Evolutionary conservation across 2,797 vertebrate genomes (phyloP).

Genomic region (Sarcophilus harrisii): DNA sequence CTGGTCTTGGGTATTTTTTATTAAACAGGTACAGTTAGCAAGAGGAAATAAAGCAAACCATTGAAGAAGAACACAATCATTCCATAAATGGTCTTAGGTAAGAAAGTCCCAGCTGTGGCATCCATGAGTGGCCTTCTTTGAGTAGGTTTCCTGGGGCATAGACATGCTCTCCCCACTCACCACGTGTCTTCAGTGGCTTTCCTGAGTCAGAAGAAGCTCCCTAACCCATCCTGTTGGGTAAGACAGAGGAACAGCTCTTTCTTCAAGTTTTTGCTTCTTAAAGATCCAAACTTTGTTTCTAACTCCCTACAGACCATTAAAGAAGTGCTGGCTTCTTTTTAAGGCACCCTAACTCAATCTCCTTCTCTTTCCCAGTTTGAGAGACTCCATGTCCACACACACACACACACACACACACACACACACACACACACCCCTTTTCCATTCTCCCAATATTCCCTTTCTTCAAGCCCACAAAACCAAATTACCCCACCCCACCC

Average conservation of each 20-base stretch:
- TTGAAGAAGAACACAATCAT: not conserved
- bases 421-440: too few relatives aligned
- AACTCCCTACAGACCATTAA: not conserved
- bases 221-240: not conserved
- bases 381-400: not conserved
- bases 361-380: constrained; percentile 43
- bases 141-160: not conserved
- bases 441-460: not conserved
- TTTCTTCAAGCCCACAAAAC: constrained; percentile 52
- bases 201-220: not conserved
- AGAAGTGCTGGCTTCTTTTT: not conserved
- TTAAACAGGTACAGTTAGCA: not conserved
- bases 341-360: not conserved
- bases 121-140: not conserved
- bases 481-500: not conserved
- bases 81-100: not conserved
- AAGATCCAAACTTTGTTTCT: not conserved
- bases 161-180: not conserved
- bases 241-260: not conserved
- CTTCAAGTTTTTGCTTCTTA: not conserved
- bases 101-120: not conserved
- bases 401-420: not conserved
- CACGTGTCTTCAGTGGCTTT: not conserved
- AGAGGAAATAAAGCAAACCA: not conserved
- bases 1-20: not conserved